Percentiles rank a stretch among this genome's conserved stretches.
phyloP scores from a whole-genome alignment of 2,797 vertebrate species.

The Coccyzus lansbergi region DNA sequence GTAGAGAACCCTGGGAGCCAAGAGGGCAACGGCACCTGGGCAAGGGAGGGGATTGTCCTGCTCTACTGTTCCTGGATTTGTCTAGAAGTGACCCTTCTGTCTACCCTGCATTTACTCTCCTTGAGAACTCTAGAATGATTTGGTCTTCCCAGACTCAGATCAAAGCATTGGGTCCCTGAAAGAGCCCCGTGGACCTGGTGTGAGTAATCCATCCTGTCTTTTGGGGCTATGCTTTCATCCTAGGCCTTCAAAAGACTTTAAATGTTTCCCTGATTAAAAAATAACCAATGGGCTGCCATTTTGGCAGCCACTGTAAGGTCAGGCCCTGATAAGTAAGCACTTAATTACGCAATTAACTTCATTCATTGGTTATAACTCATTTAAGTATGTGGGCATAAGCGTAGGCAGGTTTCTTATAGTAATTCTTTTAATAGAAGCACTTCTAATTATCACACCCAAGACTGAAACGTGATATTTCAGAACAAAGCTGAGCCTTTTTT shows the following conservation, averaged over 20 bases:
- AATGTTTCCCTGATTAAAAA: neutral
- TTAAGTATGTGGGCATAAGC: neutral
- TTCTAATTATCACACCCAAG: neutral
- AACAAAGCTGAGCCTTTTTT: neutral
- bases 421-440: neutral
- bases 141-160: neutral
- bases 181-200: neutral
- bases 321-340: neutral
- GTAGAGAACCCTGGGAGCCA: too few species aligned
- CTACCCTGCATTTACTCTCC: neutral
- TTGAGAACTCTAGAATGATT: neutral
- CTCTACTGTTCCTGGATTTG: neutral
- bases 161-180: neutral
- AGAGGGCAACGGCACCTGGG: too few species aligned
- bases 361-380: neutral
- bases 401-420: neutral
- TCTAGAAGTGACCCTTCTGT: too few species aligned
- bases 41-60: too few species aligned
- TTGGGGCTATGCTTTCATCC: neutral
- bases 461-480: neutral
- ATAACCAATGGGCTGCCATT: neutral
- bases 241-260: neutral
- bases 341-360: neutral
- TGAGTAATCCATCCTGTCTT: rapidly evolving
- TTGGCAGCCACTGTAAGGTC: rapidly evolving